Evolutionary conservation across 2,888 invertebrate genomes (phyloP).

Genomic region (Leptinotarsa peninsularis): DNA sequence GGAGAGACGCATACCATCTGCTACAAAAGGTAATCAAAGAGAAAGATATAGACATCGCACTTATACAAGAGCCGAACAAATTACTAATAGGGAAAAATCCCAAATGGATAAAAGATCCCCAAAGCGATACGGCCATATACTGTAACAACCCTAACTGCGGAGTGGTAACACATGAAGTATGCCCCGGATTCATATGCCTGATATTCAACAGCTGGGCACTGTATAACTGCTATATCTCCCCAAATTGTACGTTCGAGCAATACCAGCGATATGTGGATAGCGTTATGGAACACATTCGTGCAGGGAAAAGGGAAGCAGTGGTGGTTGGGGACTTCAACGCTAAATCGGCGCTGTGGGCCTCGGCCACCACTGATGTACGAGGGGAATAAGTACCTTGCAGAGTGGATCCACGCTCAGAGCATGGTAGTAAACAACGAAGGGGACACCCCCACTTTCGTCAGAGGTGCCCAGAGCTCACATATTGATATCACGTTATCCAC

Average conservation of each 20-base stretch:
- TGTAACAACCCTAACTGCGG: conserved; percentile 2
- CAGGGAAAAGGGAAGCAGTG: not conserved
- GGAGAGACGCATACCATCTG: not conserved
- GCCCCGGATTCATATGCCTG: not conserved
- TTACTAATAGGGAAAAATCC: not conserved
- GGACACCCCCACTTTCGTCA: conserved; percentile 25
- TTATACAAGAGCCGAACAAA: not conserved
- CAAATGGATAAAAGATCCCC: conserved; percentile 6
- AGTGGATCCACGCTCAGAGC: conserved; percentile 9
- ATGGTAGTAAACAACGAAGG: conserved; percentile 21
- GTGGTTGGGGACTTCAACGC: conserved; percentile 5
- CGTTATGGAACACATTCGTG: conserved; percentile 1
- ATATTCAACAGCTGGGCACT: not conserved
- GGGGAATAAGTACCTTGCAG: conserved; percentile 2
- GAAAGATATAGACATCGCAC: not conserved
- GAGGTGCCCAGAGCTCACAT: conserved; percentile 20
- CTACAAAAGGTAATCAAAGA: not conserved
- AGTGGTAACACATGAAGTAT: not conserved
- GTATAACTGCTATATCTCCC: conserved; percentile 1
- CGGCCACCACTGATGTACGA: not conserved
- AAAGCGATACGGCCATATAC: not conserved
- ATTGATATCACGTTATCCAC: conserved; percentile 26
- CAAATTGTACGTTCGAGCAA: not conserved
- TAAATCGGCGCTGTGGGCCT: conserved; percentile 6
- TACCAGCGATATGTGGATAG: not conserved